phyloP scores from a whole-genome alignment of 2,797 vertebrate species.

The Pitangus sulphuratus region DNA sequence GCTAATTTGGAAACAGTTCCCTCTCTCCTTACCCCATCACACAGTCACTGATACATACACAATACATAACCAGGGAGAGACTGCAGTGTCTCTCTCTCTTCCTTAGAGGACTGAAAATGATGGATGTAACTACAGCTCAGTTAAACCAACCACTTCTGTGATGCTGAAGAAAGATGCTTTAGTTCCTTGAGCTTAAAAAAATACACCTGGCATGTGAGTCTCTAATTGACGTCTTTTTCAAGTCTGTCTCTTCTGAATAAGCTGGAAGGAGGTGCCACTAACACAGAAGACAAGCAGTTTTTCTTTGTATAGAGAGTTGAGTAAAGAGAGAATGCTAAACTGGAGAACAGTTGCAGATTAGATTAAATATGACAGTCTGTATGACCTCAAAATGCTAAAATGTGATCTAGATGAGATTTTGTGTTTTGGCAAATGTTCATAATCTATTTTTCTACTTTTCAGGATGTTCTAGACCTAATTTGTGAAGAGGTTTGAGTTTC shows the following conservation, averaged over 20 bases:
- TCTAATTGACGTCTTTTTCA: neutral
- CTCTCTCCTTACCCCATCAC: neutral
- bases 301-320: neutral
- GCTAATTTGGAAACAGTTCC: conserved; percentile 58
- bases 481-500: neutral
- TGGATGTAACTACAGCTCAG: conserved; percentile 6
- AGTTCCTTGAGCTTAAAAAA: conserved; percentile 7
- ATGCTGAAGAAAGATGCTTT: neutral
- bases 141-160: conserved; percentile 32
- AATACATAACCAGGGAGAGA: neutral
- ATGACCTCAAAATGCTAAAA: neutral
- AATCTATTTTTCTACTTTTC: neutral
- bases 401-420: neutral
- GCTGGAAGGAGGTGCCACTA: neutral
- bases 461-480: neutral
- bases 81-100: conserved; percentile 3
- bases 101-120: conserved; percentile 37
- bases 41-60: neutral
- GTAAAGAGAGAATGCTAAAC: neutral
- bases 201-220: neutral
- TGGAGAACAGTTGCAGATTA: neutral
- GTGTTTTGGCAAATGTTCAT: neutral
- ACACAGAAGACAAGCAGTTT: neutral
- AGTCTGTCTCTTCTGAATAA: neutral
- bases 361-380: neutral